Base-by-base conservation (phyloP, 2,797 vertebrate species). In the Darevskia nairensis region DNA sequence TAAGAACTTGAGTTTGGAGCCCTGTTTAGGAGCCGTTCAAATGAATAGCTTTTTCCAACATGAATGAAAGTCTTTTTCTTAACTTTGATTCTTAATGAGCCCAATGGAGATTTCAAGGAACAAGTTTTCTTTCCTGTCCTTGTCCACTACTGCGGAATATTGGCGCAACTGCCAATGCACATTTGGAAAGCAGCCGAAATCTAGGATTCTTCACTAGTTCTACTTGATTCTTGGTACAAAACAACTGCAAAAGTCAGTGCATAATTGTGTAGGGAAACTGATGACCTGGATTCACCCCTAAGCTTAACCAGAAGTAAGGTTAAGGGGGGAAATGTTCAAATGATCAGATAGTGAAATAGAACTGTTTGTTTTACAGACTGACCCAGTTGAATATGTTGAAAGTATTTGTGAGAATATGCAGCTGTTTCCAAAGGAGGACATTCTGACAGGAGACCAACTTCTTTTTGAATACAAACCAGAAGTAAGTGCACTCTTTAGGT, bases 361-460 rank as follows among this genome's bases (percentile, higher is more conserved):
- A 69, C 86, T 90, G 1, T 71, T 59, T 92, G 35, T 94, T 82
- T 94, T 94, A 46, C 95, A 99, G 99, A 99, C 97, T 64, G 98
- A 99, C 94, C 98, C 99, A 35, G 98, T 98, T 81, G 98, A 98
- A 87, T 98, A 98, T 76, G 98, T 98, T 92, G 98, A 98, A 95
- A 98, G 98, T 94, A 97, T 99, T 87, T 99, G 98, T 97, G 98
- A 99, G 96, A 99, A 99, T 96, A 99, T 99, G 98, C 99, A 99
- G 94, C 96, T 99, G 71, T 99, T 98, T 92, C 97, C 97, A 25
- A 97, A 98, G 92, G 97, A 98, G 92, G 98, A 99, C 96, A 98
- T 98, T 91, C 97, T 99, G 92, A 99, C 98, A 6, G 98, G 98
- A 97, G 98, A 99, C 93, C 98, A 98, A 94, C 98, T 99, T 79